These are phyloP conservation scores for Micromys minutus DNA, from an alignment of 2,113 vertebrate genomes.

Conservation along the genomic window DNA sequence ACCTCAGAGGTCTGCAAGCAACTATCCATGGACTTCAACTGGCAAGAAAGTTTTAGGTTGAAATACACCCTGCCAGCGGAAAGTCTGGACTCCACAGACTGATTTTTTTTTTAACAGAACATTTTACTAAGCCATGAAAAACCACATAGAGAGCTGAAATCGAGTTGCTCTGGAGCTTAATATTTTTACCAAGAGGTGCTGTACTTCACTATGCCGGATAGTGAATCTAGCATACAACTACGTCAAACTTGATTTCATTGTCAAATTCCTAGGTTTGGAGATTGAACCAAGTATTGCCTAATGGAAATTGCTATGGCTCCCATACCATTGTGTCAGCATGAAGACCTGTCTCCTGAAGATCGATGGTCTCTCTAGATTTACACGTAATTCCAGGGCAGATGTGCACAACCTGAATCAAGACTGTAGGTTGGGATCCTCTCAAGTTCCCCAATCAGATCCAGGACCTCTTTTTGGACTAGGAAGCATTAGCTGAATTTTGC, in stretches of 20 bases:
- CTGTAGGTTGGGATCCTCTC: conserved; percentile 74
- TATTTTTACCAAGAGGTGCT: conserved; percentile 92
- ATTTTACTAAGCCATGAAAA: conserved; percentile 84
- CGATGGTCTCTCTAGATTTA: conserved; percentile 74
- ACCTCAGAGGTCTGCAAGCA: conserved; percentile 99
- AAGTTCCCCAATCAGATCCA: conserved; percentile 71
- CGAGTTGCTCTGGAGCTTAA: conserved; percentile 87
- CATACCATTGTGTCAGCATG: conserved; percentile 53
- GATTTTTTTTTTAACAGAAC: conserved; percentile 76
- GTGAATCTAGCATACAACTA: conserved; percentile 84
- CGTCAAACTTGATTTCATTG: conserved; percentile 81
- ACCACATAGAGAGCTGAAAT: conserved; percentile 80
- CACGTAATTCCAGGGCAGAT: conserved; percentile 85
- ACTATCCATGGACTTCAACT: conserved; percentile 94
- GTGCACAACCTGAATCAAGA: conserved; percentile 61
- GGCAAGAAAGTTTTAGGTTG: conserved; percentile 94
- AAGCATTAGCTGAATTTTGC: conserved; percentile 78
- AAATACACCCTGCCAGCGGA: conserved; percentile 96
- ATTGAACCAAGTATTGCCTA: conserved; percentile 77
- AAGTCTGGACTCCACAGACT: conserved; percentile 95
- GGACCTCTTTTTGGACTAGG: conserved; percentile 82
- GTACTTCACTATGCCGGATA: conserved; percentile 89
- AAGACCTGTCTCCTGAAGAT: conserved; percentile 71
- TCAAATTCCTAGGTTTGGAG: conserved; percentile 83
- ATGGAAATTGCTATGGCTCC: conserved; percentile 38